Evolutionary conservation across 2,888 invertebrate species (phyloP), one percentile per base, ranked within the genome.

Genomic region (Drosophila robusta): DNA sequence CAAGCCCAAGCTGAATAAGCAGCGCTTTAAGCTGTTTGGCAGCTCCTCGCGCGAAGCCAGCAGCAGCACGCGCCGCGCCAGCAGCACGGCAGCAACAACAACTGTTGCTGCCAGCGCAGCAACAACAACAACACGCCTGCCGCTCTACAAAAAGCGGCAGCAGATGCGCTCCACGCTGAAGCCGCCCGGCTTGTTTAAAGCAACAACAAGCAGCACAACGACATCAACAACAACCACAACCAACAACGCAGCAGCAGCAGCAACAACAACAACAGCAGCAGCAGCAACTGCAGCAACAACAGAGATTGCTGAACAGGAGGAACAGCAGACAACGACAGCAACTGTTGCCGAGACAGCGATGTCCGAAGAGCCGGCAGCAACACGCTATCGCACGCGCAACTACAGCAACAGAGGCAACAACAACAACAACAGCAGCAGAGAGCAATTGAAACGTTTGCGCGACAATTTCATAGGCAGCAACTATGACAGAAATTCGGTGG

Each of bases 101-200:
- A 22, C 60, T 61, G 39, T n/a, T 50, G 41, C 45, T 7, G 6
- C n/a, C 4, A 77, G 78, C n/a, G 72, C 80, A 7, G 69, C 78
- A 29, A 65, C 86, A 3, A 71, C 80, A 26, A 91, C 91, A 11
- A 91, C 91, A 16, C 89, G 91, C 8, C 58, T 90, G 71, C 90
- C 91, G 4, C 67, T 90, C 7, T 91, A 91, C 74, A 90, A 90
- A 64, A 90, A 90, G 70, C 80, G 91, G 6, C 81, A 89, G 24
- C 89, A 89, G 51, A 61, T 84, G 45, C 81, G 91, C 16, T 86
- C 91, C 1, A 90, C 91, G 0, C 54, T 91, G 0, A 89, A 81
- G 47, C 86, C 91, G 4, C 76, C 82, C 9, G 79, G 80, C 3
- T 65, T 79, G 7, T 79, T 87, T 3, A 91, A 90, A 51, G 62